A percentile compares a stretch with the other conserved stretches of the same genome.
Evolutionary conservation across 2,113 vertebrate species (phyloP).

Genomic region (Polypterus bichir): DNA sequence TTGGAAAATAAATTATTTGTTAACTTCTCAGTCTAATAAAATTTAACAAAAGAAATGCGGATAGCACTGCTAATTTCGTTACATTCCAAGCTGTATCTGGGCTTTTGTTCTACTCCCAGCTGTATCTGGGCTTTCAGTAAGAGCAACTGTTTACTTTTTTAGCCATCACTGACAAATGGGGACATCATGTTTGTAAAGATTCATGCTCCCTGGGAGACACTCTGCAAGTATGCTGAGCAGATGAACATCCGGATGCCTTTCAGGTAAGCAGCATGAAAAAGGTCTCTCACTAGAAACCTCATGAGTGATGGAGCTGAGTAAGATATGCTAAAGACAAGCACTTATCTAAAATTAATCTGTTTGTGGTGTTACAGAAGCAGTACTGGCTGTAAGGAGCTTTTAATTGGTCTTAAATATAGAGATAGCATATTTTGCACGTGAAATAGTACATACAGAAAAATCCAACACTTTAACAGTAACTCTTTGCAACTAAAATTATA

Average conservation of each 20-base stretch:
- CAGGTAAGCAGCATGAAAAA: constrained; percentile 54
- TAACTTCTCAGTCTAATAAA: too few relatives aligned
- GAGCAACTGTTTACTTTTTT: constrained; percentile 13
- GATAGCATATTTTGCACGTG: too few relatives aligned
- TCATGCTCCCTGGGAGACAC: constrained; percentile 84
- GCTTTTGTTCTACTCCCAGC: background rate
- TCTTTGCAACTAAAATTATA: too few relatives aligned
- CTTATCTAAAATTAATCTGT: too few relatives aligned
- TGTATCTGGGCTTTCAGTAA: constrained; percentile 3
- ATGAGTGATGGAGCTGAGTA: background rate
- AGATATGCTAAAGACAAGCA: background rate
- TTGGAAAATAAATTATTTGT: too few relatives aligned
- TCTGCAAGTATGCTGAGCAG: constrained; percentile 95
- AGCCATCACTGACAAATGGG: constrained; percentile 84
- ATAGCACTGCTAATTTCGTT: constrained; percentile 7
- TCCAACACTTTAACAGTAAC: too few relatives aligned
- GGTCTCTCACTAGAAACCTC: background rate
- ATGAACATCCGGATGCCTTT: constrained; percentile 98
- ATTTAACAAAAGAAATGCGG: too few relatives aligned
- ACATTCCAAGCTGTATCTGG: constrained; percentile 15
- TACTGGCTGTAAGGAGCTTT: too few relatives aligned
- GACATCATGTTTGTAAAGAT: constrained; percentile 98
- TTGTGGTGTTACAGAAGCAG: too few relatives aligned
- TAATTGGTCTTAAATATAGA: too few relatives aligned
- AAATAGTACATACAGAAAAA: too few relatives aligned